A percentile compares a stretch with the other conserved stretches of the same genome.
These are phyloP conservation scores for Esperia sulphurella DNA, from an alignment of 2,888 invertebrate species.

Conservation along the genomic window DNA sequence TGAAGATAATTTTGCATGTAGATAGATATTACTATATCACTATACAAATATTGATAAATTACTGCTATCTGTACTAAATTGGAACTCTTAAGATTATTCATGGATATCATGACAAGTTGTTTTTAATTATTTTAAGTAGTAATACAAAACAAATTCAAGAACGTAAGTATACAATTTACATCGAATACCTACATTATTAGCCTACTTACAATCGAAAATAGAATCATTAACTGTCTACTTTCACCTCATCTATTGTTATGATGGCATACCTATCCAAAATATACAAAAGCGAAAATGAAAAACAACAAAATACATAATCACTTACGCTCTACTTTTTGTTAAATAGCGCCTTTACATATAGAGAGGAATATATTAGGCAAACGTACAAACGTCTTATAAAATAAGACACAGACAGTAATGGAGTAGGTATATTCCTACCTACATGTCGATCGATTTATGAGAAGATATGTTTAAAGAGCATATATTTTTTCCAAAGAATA, in stretches of 20 bases:
- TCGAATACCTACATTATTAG: conserved; percentile 8
- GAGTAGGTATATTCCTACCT: too few relatives aligned
- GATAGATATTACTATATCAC: conserved; percentile 9
- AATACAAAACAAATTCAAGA: background rate
- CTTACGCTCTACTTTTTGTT: conserved; percentile 8
- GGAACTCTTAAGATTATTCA: conserved; percentile 33
- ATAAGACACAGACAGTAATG: too few relatives aligned
- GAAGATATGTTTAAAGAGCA: too few relatives aligned
- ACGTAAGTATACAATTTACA: background rate
- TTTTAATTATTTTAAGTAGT: conserved; percentile 1
- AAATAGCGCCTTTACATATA: background rate
- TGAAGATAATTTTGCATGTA: background rate
- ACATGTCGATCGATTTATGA: too few relatives aligned
- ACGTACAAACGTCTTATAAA: too few relatives aligned
- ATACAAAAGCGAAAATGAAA: conserved; percentile 13
- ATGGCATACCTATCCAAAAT: conserved; percentile 9
- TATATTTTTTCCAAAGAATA: too few relatives aligned
- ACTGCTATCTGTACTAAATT: conserved; percentile 49
- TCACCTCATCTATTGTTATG: conserved; percentile 19
- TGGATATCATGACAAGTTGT: conserved; percentile 27
- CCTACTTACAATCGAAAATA: conserved; percentile 8
- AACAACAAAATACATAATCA: conserved; percentile 8
- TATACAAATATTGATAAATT: conserved; percentile 34
- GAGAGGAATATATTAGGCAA: too few relatives aligned
- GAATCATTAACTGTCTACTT: conserved; percentile 19